phyloP scores from a whole-genome alignment of 2,113 vertebrate species.

The Serilophus lunatus region DNA sequence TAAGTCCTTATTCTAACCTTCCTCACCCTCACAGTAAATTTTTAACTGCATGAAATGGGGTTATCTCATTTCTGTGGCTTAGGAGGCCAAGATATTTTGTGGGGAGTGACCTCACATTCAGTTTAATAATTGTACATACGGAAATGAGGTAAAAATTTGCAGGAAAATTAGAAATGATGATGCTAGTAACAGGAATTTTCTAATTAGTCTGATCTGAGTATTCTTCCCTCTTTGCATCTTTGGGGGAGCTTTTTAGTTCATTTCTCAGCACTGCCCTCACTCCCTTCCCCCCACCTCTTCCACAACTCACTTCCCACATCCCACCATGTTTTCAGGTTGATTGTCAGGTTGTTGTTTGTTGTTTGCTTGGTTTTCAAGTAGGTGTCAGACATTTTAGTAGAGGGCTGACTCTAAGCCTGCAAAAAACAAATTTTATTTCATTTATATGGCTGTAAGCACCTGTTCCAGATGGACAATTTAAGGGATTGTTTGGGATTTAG shows the following conservation, averaged over 20 bases:
- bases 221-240: not conserved
- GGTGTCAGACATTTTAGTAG: not conserved
- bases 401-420: not conserved
- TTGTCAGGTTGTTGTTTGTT: not conserved
- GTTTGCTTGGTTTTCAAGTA: not conserved
- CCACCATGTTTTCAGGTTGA: not conserved
- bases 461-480: slow-evolving; percentile 46
- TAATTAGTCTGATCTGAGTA: not conserved
- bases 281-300: not conserved
- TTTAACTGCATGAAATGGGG: not conserved
- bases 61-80: not conserved
- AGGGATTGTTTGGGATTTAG: not conserved
- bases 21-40: not conserved
- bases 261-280: not conserved
- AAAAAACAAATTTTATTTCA: slow-evolving; percentile 3
- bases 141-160: not conserved
- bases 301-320: not conserved
- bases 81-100: not conserved
- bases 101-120: not conserved
- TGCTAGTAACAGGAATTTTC: not conserved
- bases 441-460: slow-evolving; percentile 33
- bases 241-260: not conserved
- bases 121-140: not conserved
- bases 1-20: not conserved
- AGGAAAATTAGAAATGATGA: not conserved